Evolutionary conservation across 2,888 invertebrate species (phyloP).

Genomic region (Sinelater perroti): DNA sequence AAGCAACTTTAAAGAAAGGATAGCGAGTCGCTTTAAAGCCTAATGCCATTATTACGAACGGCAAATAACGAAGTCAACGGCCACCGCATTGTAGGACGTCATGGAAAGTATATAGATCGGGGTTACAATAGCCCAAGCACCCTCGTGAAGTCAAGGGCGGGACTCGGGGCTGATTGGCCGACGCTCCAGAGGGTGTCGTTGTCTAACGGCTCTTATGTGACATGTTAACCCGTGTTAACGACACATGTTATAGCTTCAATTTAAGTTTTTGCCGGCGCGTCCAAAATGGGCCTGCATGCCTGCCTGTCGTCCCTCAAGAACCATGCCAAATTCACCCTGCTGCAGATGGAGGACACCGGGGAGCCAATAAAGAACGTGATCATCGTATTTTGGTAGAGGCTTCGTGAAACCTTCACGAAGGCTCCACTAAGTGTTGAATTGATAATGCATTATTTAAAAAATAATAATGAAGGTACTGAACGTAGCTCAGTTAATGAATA

Average conservation of each 20-base stretch:
- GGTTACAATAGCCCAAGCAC: slow-evolving; percentile 42
- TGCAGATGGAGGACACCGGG: not conserved
- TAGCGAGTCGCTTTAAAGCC: too few species aligned
- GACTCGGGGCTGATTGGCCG: slow-evolving; percentile 55
- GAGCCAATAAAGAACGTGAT: slow-evolving; percentile 16
- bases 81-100: slow-evolving; percentile 25
- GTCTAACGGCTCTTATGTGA: slow-evolving; percentile 51
- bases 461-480: too few species aligned
- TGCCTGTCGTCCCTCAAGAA: not conserved
- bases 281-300: too few species aligned
- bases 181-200: slow-evolving; percentile 53
- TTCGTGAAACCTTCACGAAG: too few species aligned
- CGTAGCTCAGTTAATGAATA: too few species aligned
- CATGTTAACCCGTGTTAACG: slow-evolving; percentile 48
- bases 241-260: slow-evolving; percentile 50
- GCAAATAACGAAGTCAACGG: slow-evolving; percentile 36
- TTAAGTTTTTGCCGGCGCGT: slow-evolving; percentile 9
- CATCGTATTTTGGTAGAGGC: not conserved
- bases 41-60: slow-evolving; percentile 26
- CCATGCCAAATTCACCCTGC: too few species aligned
- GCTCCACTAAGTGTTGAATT: too few species aligned
- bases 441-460: too few species aligned
- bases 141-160: slow-evolving; percentile 57
- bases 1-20: too few species aligned
- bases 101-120: slow-evolving; percentile 34